Evolutionary conservation across 1,140 invertebrate species (phyloP).

Genomic region (Stegodyphus dumicola): DNA sequence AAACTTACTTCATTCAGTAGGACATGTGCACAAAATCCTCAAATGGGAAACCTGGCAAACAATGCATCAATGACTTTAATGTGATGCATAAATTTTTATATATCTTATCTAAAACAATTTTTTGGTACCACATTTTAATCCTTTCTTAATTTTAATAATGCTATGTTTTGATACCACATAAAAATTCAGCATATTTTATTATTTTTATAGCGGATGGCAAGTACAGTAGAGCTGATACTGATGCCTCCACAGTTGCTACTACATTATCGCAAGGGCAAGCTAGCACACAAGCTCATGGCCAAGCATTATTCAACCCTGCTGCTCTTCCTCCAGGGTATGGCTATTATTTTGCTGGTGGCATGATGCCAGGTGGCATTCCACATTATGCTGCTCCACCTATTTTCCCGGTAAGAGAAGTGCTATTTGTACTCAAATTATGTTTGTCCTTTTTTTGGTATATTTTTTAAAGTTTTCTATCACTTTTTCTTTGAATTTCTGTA

Average conservation of each 20-base stretch:
- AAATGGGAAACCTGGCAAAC: too few relatives aligned
- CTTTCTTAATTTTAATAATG: not conserved
- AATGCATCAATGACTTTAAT: too few relatives aligned
- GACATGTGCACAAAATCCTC: too few relatives aligned
- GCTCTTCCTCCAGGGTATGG: constrained; percentile 75
- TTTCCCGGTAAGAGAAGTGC: constrained; percentile 67
- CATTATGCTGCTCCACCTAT: constrained; percentile 77
- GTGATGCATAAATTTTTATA: too few relatives aligned
- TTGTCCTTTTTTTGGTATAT: too few relatives aligned
- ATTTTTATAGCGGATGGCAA: constrained; percentile 75
- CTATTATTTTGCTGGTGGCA: constrained; percentile 76
- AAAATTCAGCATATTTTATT: not conserved
- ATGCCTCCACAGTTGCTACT: constrained; percentile 82
- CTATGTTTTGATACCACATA: not conserved
- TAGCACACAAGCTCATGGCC: constrained; percentile 72
- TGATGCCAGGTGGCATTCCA: constrained; percentile 76
- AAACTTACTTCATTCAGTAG: too few relatives aligned
- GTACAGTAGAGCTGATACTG: constrained; percentile 83
- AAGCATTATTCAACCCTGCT: constrained; percentile 67
- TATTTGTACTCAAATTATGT: too few relatives aligned
- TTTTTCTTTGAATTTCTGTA: too few relatives aligned
- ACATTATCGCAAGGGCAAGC: constrained; percentile 78
- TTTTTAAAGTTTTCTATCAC: too few relatives aligned
- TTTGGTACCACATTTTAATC: not conserved
- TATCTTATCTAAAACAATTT: too few relatives aligned